Percentiles rank a stretch among this genome's conserved stretches.
phyloP scores from a whole-genome alignment of 2,888 invertebrate genomes.

The Dorcus hopei region DNA sequence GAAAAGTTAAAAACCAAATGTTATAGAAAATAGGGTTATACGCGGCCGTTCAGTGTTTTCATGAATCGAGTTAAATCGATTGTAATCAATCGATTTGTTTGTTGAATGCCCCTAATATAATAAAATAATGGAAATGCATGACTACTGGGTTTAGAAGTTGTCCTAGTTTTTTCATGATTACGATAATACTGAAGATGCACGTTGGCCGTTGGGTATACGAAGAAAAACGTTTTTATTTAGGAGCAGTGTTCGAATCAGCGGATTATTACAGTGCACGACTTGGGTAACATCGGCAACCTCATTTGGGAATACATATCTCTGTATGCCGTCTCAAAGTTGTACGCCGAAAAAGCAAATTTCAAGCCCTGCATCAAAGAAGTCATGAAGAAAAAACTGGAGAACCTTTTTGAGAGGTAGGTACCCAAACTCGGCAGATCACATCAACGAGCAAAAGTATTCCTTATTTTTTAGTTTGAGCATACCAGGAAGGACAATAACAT shows the following conservation, averaged over 20 bases:
- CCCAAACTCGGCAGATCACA: neutral
- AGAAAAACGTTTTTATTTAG: no score
- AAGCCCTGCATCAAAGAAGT: conserved; percentile 11
- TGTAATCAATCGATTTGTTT: no score
- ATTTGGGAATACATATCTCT: conserved; percentile 26
- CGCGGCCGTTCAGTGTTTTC: no score
- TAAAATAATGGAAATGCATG: no score
- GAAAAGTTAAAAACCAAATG: no score
- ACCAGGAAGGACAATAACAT: conserved; percentile 1
- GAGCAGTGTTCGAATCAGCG: neutral
- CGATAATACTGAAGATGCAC: no score
- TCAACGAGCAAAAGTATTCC: neutral
- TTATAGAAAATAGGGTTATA: no score
- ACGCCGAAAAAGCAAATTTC: conserved; percentile 6
- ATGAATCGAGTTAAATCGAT: no score
- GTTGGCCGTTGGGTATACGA: no score
- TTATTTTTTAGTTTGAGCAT: conserved; percentile 11
- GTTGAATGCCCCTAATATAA: no score
- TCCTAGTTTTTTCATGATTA: no score
- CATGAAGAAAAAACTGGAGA: conserved; percentile 14
- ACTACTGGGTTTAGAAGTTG: no score
- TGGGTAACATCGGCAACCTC: conserved; percentile 19
- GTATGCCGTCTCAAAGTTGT: conserved; percentile 11
- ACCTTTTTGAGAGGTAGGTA: conserved; percentile 16
- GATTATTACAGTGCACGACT: conserved; percentile 1